Conservation (phyloP, 1,140 invertebrate genomes). For the Teleogryllus occipitalis region DNA sequence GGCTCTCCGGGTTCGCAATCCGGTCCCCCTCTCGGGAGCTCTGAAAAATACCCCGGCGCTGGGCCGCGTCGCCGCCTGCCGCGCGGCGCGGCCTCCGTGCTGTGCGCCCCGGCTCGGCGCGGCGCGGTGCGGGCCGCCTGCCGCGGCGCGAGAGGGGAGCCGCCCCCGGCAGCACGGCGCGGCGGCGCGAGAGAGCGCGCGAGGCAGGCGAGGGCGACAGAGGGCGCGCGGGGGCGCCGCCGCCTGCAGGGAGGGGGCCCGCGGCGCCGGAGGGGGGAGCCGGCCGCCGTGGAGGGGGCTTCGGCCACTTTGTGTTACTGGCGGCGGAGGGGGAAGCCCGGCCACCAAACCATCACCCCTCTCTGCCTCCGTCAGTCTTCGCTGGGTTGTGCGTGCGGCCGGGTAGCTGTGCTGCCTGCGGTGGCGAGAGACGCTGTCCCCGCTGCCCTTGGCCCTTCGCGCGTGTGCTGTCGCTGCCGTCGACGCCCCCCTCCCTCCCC, state of each 20-base stretch:
- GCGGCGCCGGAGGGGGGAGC: background rate
- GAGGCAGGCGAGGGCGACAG: background rate
- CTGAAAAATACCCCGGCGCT: background rate
- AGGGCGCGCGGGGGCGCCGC: no score
- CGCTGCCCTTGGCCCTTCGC: no score
- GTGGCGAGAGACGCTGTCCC: background rate
- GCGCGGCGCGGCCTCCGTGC: no score
- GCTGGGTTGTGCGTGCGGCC: slow-evolving; percentile 1
- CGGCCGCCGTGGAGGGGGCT: background rate
- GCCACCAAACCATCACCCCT: background rate
- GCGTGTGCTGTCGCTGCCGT: no score
- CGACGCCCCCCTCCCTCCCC: no score
- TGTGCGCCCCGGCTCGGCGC: no score
- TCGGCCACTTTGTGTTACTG: background rate
- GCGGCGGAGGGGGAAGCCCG: background rate
- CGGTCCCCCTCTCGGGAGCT: background rate
- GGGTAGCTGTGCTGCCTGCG: background rate
- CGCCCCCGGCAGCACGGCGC: background rate
- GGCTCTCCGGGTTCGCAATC: background rate
- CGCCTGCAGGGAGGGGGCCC: background rate
- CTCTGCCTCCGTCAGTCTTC: background rate
- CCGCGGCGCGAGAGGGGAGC: background rate
- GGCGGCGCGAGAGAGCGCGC: no score
- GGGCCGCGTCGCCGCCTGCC: no score
- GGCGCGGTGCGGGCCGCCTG: no score